A percentile compares a stretch with the other conserved stretches of the same genome.
Conservation (phyloP, 2,888 invertebrate genomes). For the Willowsia nigromaculata region DNA sequence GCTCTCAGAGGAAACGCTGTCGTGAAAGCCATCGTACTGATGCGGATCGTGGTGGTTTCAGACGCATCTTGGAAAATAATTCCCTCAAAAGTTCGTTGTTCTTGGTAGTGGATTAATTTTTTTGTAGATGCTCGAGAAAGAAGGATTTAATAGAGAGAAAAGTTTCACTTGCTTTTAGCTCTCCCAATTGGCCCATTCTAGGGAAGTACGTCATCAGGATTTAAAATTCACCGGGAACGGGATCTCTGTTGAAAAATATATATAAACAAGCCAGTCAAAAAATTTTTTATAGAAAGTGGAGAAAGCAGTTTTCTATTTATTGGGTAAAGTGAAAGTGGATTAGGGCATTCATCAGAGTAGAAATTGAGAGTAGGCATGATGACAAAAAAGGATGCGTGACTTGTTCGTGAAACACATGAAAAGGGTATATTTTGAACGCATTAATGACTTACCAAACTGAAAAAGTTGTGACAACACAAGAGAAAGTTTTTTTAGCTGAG, state of each 20-base stretch:
- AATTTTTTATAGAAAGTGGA: too few relatives aligned
- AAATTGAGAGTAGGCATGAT: not conserved
- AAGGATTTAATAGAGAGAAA: not conserved
- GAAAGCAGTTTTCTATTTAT: too few relatives aligned
- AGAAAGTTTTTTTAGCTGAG: not conserved
- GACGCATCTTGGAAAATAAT: slow-evolving; percentile 68
- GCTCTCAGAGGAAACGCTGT: slow-evolving; percentile 4
- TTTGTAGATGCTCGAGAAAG: not conserved
- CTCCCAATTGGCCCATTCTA: not conserved
- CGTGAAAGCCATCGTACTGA: slow-evolving; percentile 78
- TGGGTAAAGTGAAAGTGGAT: too few relatives aligned
- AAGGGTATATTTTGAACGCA: not conserved
- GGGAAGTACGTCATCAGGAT: not conserved
- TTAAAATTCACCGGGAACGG: not conserved
- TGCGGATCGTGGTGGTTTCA: slow-evolving; percentile 76
- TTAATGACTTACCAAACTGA: slow-evolving; percentile 21
- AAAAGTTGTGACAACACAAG: slow-evolving; percentile 18
- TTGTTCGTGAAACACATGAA: not conserved
- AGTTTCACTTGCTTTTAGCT: not conserved
- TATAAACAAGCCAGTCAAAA: too few relatives aligned
- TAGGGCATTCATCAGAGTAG: too few relatives aligned
- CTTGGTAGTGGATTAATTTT: slow-evolving; percentile 29
- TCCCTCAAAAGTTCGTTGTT: not conserved
- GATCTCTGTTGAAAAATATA: not conserved
- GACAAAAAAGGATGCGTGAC: not conserved